phyloP scores from a whole-genome alignment of 2,113 vertebrate species.

The Amphiprion percula region DNA sequence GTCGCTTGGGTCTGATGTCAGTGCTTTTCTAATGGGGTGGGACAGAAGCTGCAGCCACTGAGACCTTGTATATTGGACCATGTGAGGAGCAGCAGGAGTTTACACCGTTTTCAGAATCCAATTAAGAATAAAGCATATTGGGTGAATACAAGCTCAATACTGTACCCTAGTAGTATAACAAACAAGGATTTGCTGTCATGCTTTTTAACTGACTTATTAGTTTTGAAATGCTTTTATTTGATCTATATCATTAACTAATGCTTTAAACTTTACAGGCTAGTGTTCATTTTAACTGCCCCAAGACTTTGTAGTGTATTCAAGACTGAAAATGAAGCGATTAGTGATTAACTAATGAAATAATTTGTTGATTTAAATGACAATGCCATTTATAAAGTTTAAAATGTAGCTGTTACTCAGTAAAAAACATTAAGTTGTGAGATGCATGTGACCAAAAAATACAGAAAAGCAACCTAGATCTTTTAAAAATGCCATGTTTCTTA shows the following conservation, averaged over 20 bases:
- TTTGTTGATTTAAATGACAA: too few species aligned
- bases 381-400: neutral
- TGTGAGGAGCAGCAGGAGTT: conserved; percentile 44
- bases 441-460: neutral
- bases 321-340: neutral
- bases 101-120: conserved; percentile 56
- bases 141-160: conserved; percentile 19
- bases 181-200: too few species aligned
- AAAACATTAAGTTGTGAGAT: neutral
- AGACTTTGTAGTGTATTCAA: too few species aligned
- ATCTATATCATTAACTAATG: neutral
- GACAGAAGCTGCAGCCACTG: conserved; percentile 44
- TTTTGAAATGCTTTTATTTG: too few species aligned
- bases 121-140: conserved; percentile 51
- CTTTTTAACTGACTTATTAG: too few species aligned
- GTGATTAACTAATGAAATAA: neutral
- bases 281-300: neutral
- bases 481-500: too few species aligned
- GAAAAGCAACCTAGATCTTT: too few species aligned
- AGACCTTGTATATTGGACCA: conserved; percentile 26
- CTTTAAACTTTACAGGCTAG: neutral
- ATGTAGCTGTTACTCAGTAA: neutral
- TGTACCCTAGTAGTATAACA: too few species aligned
- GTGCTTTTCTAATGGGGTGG: conserved; percentile 44
- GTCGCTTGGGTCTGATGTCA: conserved; percentile 48